Base-by-base conservation (phyloP, 1,140 invertebrate species). In the Anoplolepis gracilipes region DNA sequence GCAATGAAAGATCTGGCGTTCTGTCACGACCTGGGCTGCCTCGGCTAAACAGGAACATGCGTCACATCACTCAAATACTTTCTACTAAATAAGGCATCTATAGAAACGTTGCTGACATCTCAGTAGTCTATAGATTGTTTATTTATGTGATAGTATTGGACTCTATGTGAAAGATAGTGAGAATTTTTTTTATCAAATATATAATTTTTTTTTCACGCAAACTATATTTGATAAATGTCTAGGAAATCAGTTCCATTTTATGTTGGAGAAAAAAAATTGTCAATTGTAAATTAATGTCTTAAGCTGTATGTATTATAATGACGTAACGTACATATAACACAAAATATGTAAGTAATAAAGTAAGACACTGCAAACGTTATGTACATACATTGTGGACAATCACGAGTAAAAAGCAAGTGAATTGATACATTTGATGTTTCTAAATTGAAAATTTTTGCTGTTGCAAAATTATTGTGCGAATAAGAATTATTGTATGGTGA, bases 1-100 rank as follows among this genome's bases (percentile, higher is more conserved):
- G 98, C 94, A 98, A 96, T 90, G 96, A 96, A 94, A 96, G 96
- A 94, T 98, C 97, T 89, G 97, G 97, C 86, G 96, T 96, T 93
- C 96, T 96, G 94, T 98, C 98, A 92, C 97, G 96, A 90, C 97
- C 97, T 87, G 97, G 97, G 95, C 97, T 98, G 95, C 96, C 95
- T 94, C 97, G 97, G 96, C 97, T 98, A 96, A 95, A 96, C 95
- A 95, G 96, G 93, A 96, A 95, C 95, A 95, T 96, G 95, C 95
- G 94, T 95, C 95, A 95, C 94, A 93, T 95, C 95, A 96, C 94
- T 95, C 94, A 93, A 93, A 95, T 93, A 93, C 91, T 94, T 57
- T 82, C 78, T 73, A 82, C 78, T 82, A 72, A 61, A 82, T 61
- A 73, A 82, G 36, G 78, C 28, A 59, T 72, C 67, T 82, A 82